These are phyloP conservation scores for Stichodactyla mertensii DNA, from an alignment of 64 coral and sea anemone species.

Conservation along the genomic window DNA sequence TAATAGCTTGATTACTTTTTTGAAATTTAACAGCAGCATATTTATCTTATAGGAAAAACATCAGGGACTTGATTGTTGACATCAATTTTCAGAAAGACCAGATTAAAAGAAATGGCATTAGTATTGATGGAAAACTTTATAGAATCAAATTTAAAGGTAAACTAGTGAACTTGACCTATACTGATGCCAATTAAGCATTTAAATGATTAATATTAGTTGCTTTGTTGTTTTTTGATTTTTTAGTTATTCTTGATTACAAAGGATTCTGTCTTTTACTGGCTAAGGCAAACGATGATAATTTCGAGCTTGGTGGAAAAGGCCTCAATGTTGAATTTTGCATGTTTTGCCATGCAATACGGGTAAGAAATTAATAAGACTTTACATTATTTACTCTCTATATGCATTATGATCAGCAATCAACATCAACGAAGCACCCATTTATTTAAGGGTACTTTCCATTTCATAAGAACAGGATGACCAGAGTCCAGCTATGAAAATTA, in stretches of 20 bases:
- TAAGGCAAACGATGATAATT: background rate
- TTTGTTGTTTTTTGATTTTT: background rate
- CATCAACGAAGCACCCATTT: no score
- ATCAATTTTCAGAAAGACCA: constrained; percentile 32
- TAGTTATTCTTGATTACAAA: constrained; percentile 53
- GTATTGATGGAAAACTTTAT: constrained; percentile 41
- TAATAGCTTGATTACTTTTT: background rate
- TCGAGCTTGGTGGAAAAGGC: constrained; percentile 20
- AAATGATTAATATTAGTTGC: background rate
- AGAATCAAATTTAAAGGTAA: constrained; percentile 44
- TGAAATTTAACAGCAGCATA: background rate
- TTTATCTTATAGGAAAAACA: constrained; percentile 12
- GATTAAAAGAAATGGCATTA: constrained; percentile 34
- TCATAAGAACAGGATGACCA: no score
- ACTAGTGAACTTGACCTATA: background rate
- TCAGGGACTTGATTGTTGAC: background rate
- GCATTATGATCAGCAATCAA: no score
- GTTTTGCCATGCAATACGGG: constrained; percentile 41
- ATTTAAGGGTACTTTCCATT: no score
- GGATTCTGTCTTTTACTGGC: constrained; percentile 6
- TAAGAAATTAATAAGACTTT: constrained; percentile 18
- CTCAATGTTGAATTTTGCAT: constrained; percentile 37
- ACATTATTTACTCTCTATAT: background rate
- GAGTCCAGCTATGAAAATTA: no score
- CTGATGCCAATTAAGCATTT: background rate